These are phyloP conservation scores for Echinometra lucunter DNA, from an alignment of 53 echinoderm and acorn worm species.

Conservation along the genomic window DNA sequence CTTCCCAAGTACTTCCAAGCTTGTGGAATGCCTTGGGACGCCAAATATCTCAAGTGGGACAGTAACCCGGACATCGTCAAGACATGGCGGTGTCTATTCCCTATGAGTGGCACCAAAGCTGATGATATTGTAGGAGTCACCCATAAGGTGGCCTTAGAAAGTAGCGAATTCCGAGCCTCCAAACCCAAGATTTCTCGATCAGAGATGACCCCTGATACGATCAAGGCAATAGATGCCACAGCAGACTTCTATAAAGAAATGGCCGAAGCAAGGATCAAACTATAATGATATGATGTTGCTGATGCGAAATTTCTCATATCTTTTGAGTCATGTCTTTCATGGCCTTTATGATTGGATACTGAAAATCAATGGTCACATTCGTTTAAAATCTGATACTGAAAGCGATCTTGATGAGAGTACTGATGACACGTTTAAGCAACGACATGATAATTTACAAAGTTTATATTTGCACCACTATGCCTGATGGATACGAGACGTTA, in stretches of 20 bases:
- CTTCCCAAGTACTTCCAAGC: slow-evolving; percentile 76
- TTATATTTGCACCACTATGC: no score
- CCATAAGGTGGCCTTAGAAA: slow-evolving; percentile 25
- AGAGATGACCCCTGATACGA: slow-evolving; percentile 60
- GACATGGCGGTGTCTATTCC: slow-evolving; percentile 49
- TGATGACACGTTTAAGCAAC: background rate
- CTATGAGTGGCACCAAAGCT: slow-evolving; percentile 17
- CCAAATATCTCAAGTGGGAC: slow-evolving; percentile 68
- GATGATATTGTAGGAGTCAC: background rate
- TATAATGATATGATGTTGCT: background rate
- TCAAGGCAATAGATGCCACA: slow-evolving; percentile 62
- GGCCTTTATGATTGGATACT: background rate
- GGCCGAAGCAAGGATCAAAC: slow-evolving; percentile 54
- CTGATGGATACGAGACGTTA: no score
- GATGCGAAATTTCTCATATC: background rate
- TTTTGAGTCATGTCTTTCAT: no score
- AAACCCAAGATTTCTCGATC: slow-evolving; percentile 56
- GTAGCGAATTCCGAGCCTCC: slow-evolving; percentile 10
- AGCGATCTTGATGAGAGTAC: background rate
- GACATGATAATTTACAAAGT: background rate
- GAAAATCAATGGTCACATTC: background rate
- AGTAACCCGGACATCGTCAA: slow-evolving; percentile 26
- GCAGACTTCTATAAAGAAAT: slow-evolving; percentile 59
- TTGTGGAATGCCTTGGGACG: slow-evolving; percentile 59
- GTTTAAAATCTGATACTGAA: background rate